Evolutionary conservation across 1,140 invertebrate genomes (phyloP).

Genomic region (Metaphire vulgaris): DNA sequence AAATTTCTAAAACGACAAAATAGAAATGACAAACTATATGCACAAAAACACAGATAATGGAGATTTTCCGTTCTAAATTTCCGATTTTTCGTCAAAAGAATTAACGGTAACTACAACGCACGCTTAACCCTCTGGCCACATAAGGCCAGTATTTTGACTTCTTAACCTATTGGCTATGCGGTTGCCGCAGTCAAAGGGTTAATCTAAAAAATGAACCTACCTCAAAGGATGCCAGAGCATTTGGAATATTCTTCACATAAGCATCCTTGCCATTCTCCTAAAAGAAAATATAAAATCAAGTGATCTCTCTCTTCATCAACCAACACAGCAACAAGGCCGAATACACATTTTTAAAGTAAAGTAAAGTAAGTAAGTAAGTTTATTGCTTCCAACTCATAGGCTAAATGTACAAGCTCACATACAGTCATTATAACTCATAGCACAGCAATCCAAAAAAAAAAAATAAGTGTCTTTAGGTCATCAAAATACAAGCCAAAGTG

Average conservation of each 20-base stretch:
- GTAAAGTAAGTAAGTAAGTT: neutral
- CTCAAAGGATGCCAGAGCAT: conserved; percentile 36
- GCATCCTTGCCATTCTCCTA: conserved; percentile 40
- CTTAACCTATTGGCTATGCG: neutral
- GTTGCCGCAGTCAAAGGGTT: neutral
- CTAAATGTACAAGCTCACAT: neutral
- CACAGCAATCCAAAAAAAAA: neutral
- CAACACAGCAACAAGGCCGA: too few species aligned
- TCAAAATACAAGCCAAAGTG: too few species aligned
- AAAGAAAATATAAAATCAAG: conserved; percentile 17
- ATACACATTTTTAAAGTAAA: neutral
- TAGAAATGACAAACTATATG: neutral
- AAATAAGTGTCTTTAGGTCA: too few species aligned
- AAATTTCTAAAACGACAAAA: conserved; percentile 14
- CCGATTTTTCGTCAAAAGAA: neutral
- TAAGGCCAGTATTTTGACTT: neutral
- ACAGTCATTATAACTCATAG: neutral
- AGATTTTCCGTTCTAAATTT: neutral
- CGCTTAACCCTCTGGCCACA: neutral
- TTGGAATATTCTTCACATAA: conserved; percentile 37
- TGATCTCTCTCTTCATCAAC: too few species aligned
- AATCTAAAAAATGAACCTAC: conserved; percentile 24
- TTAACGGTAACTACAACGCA: too few species aligned
- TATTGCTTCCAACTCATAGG: neutral
- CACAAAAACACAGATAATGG: neutral